These are phyloP conservation scores for Polypterus bichir DNA, from an alignment of 2,113 vertebrate species.

Conservation along the genomic window DNA sequence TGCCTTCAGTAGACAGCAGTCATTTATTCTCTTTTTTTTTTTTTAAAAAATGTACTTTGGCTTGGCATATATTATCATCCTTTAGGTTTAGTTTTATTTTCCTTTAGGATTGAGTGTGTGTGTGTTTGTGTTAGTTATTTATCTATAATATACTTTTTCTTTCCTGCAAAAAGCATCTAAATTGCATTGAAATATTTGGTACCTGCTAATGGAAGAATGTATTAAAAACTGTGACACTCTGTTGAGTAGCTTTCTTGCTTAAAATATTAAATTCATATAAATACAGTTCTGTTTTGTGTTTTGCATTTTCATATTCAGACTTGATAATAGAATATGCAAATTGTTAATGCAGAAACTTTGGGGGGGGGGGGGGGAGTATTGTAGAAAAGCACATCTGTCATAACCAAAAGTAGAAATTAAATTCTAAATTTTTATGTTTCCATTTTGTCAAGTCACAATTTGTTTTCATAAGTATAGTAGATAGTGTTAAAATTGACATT, in stretches of 20 bases:
- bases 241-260: constrained; percentile 23
- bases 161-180: constrained; percentile 12
- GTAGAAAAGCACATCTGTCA: no score
- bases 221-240: constrained; percentile 31
- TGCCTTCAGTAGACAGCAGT: neutral
- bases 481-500: no score
- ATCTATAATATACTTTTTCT: constrained; percentile 12
- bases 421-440: no score
- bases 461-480: no score
- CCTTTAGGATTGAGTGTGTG: constrained; percentile 7
- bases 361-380: no score
- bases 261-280: constrained; percentile 35
- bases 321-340: no score
- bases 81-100: no score
- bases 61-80: constrained; percentile 1
- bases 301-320: constrained; percentile 8
- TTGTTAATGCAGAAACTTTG: no score
- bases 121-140: constrained; percentile 1
- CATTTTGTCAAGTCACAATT: no score
- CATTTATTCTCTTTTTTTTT: constrained; percentile 18
- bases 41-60: constrained; percentile 1
- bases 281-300: constrained; percentile 9
- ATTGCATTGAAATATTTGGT: constrained; percentile 21
- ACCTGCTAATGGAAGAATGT: constrained; percentile 27
- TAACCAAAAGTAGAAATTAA: no score